Evolutionary conservation across 2,797 vertebrate genomes (phyloP), one percentile per base, ranked within the genome.

Genomic region (Perodicticus potto): DNA sequence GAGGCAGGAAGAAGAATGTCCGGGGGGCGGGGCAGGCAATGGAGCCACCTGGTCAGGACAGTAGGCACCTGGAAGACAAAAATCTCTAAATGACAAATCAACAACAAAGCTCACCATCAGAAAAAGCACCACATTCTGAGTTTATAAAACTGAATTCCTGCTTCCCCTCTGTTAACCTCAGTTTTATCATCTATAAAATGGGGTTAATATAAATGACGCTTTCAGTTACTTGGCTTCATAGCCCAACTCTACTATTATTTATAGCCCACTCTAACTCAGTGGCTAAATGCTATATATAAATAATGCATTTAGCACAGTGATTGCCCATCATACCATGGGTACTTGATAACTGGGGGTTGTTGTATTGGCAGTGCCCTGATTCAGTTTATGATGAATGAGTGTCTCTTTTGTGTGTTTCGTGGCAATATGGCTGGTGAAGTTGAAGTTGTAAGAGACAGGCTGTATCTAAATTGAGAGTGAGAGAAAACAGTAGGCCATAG

Each of bases 381-480:
- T 63, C 17, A 29, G 45, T 57, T 72, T 34, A 29, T 37, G 32
- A 61, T 40, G 76, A 76, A 61, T n/a, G 72, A 73, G 40, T 34
- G 27, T 77, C 80, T 89, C 63, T 45, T 67, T 27, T 34, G 9
- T 25, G 22, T 34, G 40, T 32, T 87, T 76, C 7, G 9, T 40
- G 69, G 34, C 20, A 78, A 69, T n/a, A 53, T 14, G 9, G 43
- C 55, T 32, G 37, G 59, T 78, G 9, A 49, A 88, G 49, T 5
- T 55, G 84, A 91, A 93, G 55, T 70, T 29, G 37, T 55, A 77
- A 89, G 86, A 59, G 84, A 29, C 25, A 96, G 37, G 61, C 70
- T 74, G 49, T 57, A 96, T 95, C 80, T 92, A 95, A 93, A 90
- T 34, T 53, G 81, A 59, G 40, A 96, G 65, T 11, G 55, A 87